phyloP scores from a whole-genome alignment of 30 jellyfish, hydroid and myxozoan species.

The Aurelia sp. region DNA sequence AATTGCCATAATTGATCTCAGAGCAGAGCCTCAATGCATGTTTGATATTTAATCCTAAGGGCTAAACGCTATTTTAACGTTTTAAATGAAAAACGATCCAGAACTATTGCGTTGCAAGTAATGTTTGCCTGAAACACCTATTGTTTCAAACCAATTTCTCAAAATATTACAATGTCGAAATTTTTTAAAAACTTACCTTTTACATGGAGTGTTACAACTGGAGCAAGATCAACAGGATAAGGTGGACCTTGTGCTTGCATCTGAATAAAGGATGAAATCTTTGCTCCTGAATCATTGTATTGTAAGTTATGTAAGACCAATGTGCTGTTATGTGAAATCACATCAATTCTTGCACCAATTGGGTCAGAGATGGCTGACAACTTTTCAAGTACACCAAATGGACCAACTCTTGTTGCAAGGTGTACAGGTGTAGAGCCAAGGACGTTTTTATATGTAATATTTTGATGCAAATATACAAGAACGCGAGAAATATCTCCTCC shows the following conservation, averaged over 20 bases:
- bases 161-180: too few relatives aligned
- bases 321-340: slow-evolving; percentile 29
- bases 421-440: background rate
- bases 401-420: slow-evolving; percentile 20
- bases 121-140: too few relatives aligned
- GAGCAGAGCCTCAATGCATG: too few relatives aligned
- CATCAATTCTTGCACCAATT: slow-evolving; percentile 25
- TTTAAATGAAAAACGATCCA: too few relatives aligned
- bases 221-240: too few relatives aligned
- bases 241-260: background rate
- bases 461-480: background rate
- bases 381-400: background rate
- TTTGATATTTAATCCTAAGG: too few relatives aligned
- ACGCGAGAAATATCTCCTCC: slow-evolving; percentile 1
- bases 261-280: slow-evolving; percentile 8
- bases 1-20: too few relatives aligned
- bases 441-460: background rate
- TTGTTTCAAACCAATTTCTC: too few relatives aligned
- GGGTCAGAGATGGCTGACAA: slow-evolving; percentile 8
- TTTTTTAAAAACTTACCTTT: too few relatives aligned
- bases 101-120: too few relatives aligned
- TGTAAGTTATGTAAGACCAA: slow-evolving; percentile 13
- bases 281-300: slow-evolving; percentile 9
- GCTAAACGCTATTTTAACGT: too few relatives aligned
- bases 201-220: too few relatives aligned